phyloP scores from a whole-genome alignment of 1,140 invertebrate species.

The Metaphire vulgaris region DNA sequence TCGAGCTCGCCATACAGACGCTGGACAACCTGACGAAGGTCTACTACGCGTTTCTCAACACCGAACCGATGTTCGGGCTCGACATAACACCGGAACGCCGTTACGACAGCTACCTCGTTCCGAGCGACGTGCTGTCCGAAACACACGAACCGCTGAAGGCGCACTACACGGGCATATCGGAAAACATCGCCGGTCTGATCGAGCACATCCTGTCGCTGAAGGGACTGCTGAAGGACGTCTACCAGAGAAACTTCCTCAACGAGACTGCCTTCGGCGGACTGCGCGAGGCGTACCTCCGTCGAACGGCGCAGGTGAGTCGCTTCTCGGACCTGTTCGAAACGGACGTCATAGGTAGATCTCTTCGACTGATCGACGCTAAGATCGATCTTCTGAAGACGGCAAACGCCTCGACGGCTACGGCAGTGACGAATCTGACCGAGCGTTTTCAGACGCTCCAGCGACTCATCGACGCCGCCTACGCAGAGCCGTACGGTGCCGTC shows the following conservation, averaged over 20 bases:
- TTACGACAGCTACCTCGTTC: conserved; percentile 25
- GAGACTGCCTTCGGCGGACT: conserved; percentile 11
- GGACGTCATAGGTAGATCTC: conserved; percentile 10
- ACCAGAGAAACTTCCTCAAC: conserved; percentile 13
- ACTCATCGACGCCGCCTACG: background rate
- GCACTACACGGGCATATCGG: conserved; percentile 20
- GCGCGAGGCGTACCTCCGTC: conserved; percentile 10
- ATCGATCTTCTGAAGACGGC: conserved; percentile 12
- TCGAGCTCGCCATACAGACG: conserved; percentile 15
- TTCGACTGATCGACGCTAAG: conserved; percentile 15
- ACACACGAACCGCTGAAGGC: background rate
- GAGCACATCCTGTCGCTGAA: conserved; percentile 23
- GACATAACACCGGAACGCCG: conserved; percentile 24
- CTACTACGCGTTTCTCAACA: conserved; percentile 20
- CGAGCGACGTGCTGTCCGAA: conserved; percentile 10
- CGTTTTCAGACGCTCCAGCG: background rate
- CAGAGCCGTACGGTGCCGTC: conserved; percentile 5
- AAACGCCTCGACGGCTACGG: conserved; percentile 12
- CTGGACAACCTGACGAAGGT: conserved; percentile 24
- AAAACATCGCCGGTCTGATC: conserved; percentile 22
- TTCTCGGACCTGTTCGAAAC: conserved; percentile 14
- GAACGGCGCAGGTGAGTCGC: conserved; percentile 4
- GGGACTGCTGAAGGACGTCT: conserved; percentile 6
- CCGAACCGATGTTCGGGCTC: background rate
- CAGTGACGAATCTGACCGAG: background rate